A percentile compares a stretch with the other conserved stretches of the same genome.
phyloP scores from a whole-genome alignment of 2,888 invertebrate genomes.

The Tachina lurida region DNA sequence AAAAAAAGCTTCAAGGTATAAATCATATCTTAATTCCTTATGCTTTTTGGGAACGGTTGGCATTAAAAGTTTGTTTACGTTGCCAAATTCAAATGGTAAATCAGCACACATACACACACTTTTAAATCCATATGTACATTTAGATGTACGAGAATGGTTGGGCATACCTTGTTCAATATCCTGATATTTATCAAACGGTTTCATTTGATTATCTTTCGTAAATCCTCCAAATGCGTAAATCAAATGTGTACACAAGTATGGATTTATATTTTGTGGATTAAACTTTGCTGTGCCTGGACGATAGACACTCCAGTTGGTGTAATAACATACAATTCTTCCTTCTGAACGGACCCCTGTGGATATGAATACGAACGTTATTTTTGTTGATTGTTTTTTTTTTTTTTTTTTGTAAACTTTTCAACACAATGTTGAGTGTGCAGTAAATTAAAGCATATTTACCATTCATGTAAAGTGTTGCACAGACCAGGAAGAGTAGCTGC shows the following conservation, averaged over 20 bases:
- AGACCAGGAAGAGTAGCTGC: constrained; percentile 80
- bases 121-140: not conserved
- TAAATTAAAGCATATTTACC: constrained; percentile 76
- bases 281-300: constrained; percentile 95
- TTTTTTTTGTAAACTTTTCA: not conserved
- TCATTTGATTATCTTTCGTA: constrained; percentile 94
- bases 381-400: not conserved
- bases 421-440: constrained; percentile 3
- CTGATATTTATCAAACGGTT: constrained; percentile 97
- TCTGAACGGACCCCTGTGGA: constrained; percentile 83
- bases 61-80: constrained; percentile 16
- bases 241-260: constrained; percentile 96
- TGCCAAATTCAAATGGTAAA: not conserved
- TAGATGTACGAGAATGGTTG: not conserved
- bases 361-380: constrained; percentile 34
- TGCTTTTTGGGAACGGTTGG: constrained; percentile 31
- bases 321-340: constrained; percentile 93
- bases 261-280: constrained; percentile 96
- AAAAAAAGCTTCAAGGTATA: constrained; percentile 52
- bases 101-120: not conserved
- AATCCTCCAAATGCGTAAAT: constrained; percentile 97
- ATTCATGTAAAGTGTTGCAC: constrained; percentile 78
- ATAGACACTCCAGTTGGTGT: constrained; percentile 97
- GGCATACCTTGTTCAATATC: constrained; percentile 94
- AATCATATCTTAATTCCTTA: constrained; percentile 59